phyloP scores from a whole-genome alignment of 2,888 invertebrate genomes.

The Drosophila percnosoma region DNA sequence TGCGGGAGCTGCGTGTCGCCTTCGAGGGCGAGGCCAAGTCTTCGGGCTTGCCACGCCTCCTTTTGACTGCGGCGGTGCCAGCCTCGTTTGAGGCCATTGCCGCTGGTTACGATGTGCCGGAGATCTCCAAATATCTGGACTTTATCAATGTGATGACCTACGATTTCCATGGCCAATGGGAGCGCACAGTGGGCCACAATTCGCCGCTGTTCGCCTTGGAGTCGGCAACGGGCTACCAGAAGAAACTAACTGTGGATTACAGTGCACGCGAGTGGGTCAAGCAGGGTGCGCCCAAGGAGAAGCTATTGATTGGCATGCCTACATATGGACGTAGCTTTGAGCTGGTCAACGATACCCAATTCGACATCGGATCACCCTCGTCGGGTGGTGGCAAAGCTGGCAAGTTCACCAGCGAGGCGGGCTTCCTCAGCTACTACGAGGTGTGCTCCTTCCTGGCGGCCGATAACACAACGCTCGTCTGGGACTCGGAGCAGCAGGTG shows the following conservation, averaged over 20 bases:
- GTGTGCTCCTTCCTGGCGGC: constrained; percentile 95
- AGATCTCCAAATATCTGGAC: constrained; percentile 96
- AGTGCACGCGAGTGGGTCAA: constrained; percentile 97
- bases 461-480: constrained; percentile 95
- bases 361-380: constrained; percentile 96
- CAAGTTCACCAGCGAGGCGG: constrained; percentile 96
- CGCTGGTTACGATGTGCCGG: constrained; percentile 96
- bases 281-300: constrained; percentile 96
- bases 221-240: constrained; percentile 95
- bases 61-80: constrained; percentile 95
- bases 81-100: constrained; percentile 97
- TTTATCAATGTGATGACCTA: constrained; percentile 98
- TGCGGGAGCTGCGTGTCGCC: constrained; percentile 93
- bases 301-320: constrained; percentile 97
- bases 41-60: constrained; percentile 91
- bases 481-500: constrained; percentile 98
- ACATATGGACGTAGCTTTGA: constrained; percentile 97
- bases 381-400: constrained; percentile 94
- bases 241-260: constrained; percentile 96
- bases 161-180: constrained; percentile 98
- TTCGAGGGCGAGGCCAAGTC: constrained; percentile 97
- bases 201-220: constrained; percentile 95
- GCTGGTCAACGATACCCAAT: constrained; percentile 93
- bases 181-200: constrained; percentile 96
- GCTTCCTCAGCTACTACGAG: constrained; percentile 98